Percentiles rank a stretch among this genome's conserved stretches.
phyloP scores from a whole-genome alignment of 2,888 invertebrate genomes.

The Lithophane ornitopus region DNA sequence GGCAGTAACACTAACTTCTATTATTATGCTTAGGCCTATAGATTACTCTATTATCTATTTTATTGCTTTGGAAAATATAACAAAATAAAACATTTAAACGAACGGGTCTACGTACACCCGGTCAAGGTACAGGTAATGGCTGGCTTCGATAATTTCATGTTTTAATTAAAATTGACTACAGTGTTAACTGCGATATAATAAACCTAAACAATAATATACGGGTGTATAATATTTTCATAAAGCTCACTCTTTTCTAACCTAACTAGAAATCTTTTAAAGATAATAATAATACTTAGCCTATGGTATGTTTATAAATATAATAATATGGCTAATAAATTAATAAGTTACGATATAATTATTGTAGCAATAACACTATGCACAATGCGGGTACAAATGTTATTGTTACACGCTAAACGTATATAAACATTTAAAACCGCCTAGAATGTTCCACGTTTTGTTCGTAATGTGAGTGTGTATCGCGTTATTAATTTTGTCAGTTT shows the following conservation, averaged over 20 bases:
- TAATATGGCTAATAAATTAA: constrained; percentile 89
- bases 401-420: constrained; percentile 72
- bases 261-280: constrained; percentile 89
- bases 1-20: constrained; percentile 85
- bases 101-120: constrained; percentile 71
- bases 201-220: constrained; percentile 82
- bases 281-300: constrained; percentile 89
- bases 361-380: constrained; percentile 78
- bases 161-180: constrained; percentile 81
- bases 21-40: constrained; percentile 85
- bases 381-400: constrained; percentile 73
- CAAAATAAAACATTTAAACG: constrained; percentile 82
- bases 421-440: constrained; percentile 82
- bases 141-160: constrained; percentile 82
- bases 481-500: constrained; percentile 84
- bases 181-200: constrained; percentile 77
- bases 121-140: constrained; percentile 86
- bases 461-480: constrained; percentile 75
- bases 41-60: constrained; percentile 80
- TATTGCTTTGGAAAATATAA: constrained; percentile 89
- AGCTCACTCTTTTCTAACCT: constrained; percentile 89
- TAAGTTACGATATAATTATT: constrained; percentile 81
- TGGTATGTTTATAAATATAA: constrained; percentile 90
- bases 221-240: constrained; percentile 85
- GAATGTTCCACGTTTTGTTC: constrained; percentile 83